Conservation (phyloP, 2,797 vertebrate species). For the Sylvilagus floridanus region DNA sequence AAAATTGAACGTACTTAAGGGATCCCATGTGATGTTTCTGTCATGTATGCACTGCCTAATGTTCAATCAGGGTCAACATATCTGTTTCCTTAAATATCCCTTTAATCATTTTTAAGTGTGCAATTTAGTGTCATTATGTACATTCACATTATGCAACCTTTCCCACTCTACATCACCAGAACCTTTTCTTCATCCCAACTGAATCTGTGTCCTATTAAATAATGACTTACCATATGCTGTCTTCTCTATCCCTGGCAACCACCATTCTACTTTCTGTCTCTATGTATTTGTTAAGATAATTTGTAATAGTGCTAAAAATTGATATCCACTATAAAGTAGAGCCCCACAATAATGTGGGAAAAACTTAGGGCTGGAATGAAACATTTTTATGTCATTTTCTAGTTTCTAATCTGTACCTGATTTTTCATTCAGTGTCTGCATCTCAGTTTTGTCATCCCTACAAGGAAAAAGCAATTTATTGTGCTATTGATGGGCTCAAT, state of each 20-base stretch:
- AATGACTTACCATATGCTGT: background rate
- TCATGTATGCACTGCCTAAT: no score
- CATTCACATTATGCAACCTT: background rate
- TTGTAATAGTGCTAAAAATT: background rate
- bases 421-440: background rate
- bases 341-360: background rate
- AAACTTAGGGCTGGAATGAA: background rate
- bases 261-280: background rate
- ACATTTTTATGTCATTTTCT: background rate
- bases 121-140: background rate
- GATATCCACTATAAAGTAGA: background rate
- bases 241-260: background rate
- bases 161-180: background rate
- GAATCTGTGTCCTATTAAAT: background rate
- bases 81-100: background rate
- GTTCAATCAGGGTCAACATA: no score
- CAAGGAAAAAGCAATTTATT: background rate
- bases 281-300: slow-evolving; percentile 4
- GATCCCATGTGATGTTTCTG: no score
- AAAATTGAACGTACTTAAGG: no score
- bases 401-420: slow-evolving; percentile 28
- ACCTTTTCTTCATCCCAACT: background rate
- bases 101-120: background rate
- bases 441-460: background rate
- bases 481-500: background rate